phyloP scores from a whole-genome alignment of 2,797 vertebrate species.

The Aulostomus chinensis region DNA sequence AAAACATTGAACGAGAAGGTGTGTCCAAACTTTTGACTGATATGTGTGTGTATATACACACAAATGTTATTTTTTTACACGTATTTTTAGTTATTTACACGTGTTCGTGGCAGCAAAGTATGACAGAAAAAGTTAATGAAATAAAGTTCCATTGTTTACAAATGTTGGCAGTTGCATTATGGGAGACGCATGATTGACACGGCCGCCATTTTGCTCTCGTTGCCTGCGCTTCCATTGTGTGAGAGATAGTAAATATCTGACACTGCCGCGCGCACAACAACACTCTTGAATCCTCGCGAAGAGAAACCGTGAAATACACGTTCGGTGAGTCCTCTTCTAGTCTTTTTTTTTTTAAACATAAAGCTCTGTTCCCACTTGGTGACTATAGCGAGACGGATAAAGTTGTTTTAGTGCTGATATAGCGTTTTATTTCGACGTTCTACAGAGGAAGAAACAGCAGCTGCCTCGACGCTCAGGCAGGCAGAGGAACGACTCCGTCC shows the following conservation, averaged over 20 bases:
- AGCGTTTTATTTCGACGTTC: conserved; percentile 57
- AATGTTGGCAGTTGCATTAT: conserved; percentile 72
- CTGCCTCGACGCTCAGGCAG: conserved; percentile 40
- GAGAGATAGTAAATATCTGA: conserved; percentile 85
- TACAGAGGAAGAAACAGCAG: no score
- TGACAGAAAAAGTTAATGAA: no score
- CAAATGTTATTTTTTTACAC: no score
- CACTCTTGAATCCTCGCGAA: conserved; percentile 62
- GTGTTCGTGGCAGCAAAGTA: no score
- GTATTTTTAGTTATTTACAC: no score
- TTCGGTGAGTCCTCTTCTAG: conserved; percentile 67
- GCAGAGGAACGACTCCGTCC: conserved; percentile 55
- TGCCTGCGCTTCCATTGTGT: conserved; percentile 79
- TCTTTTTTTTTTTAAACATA: conserved; percentile 21
- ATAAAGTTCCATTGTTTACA: no score
- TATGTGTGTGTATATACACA: no score
- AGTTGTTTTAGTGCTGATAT: conserved; percentile 49
- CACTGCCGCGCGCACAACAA: conserved; percentile 76
- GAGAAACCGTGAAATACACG: conserved; percentile 53
- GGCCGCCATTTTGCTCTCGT: conserved; percentile 81
- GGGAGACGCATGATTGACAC: conserved; percentile 81
- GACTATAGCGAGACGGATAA: conserved; percentile 13
- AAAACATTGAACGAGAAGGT: no score
- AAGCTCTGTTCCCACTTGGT: conserved; percentile 21
- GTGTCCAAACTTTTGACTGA: no score